Evolutionary conservation across 2,888 invertebrate genomes (phyloP), one percentile per base, ranked within the genome.

Genomic region (Agrilus biguttatus): DNA sequence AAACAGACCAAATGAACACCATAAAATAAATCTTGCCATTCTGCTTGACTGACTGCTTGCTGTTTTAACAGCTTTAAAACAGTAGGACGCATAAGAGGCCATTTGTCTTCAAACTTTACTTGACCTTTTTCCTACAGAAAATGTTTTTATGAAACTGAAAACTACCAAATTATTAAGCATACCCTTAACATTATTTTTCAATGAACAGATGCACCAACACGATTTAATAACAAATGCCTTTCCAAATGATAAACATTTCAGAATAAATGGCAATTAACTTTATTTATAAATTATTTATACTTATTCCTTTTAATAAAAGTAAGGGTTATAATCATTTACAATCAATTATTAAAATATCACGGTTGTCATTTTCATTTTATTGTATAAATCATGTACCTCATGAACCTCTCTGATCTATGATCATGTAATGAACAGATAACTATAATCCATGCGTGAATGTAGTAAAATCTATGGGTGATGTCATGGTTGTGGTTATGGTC

Each of bases 1-100:
- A 96, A 69, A 64, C 93, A 93, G 12, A 97, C 92, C 47, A 86
- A 77, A 70, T 98, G 96, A 13, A 98, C 92, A 44, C 88, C 82
- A 68, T 89, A 93, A 69, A 97, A 97, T 39, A 97, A 72, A 67
- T 93, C 91, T 63, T 98, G 97, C 98, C 98, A 98, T 74, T 98
- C 96, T 47, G 75, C 74, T 56, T 91, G 86, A 12, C 88, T 83
- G 1, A 99, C 96, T 7, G 89, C 75, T 67, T 97, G 90, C 67
- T 97, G 96, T 59, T 90, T 82, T 40, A 98, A 71, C 47, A 98
- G 73, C 67, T 95, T 93, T 50, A 93, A 70, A 44, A 98, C 92
- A 55, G 90, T 90, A 10, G 90, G 89, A 51, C 91, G 78, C 85
- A 96, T 95, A 54, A 77, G 76, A 44, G 90, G 91, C 97, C 97